These are phyloP conservation scores for Orchesella cincta DNA, from an alignment of 1,140 invertebrate genomes.

Conservation along the genomic window DNA sequence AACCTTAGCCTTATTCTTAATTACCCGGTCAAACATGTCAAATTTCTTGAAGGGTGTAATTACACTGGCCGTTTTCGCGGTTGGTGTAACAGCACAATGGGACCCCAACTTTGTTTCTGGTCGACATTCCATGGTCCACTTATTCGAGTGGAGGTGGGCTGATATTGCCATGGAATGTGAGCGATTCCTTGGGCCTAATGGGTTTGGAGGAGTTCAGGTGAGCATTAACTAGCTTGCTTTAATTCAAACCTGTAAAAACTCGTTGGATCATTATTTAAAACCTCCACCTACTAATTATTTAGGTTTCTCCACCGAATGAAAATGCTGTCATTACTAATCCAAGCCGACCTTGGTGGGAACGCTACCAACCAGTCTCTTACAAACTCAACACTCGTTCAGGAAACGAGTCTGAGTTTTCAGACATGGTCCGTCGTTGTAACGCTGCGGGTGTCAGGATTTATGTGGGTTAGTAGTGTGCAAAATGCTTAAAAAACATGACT, in stretches of 20 bases:
- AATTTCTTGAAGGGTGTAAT: too few species aligned
- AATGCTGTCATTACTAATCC: constrained; percentile 59
- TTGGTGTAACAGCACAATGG: constrained; percentile 27
- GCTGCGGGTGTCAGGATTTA: constrained; percentile 75
- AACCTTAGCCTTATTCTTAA: too few species aligned
- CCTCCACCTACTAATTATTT: background rate
- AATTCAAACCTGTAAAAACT: too few species aligned
- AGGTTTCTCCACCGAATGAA: constrained; percentile 67
- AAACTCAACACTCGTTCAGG: constrained; percentile 75
- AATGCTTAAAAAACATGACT: too few species aligned
- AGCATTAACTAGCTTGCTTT: too few species aligned
- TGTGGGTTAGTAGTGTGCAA: too few species aligned
- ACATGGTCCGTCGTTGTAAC: constrained; percentile 73
- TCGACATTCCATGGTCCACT: constrained; percentile 66
- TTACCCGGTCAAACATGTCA: too few species aligned
- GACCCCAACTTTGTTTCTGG: constrained; percentile 42
- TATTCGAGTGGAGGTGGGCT: constrained; percentile 83
- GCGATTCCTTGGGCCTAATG: constrained; percentile 72
- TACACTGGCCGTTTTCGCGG: background rate
- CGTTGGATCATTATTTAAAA: background rate
- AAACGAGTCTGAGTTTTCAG: constrained; percentile 66
- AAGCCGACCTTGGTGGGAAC: constrained; percentile 75
- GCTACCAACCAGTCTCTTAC: constrained; percentile 89
- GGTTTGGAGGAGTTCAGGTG: constrained; percentile 75
- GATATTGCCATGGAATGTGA: constrained; percentile 83